Conservation (phyloP, 1,140 invertebrate species). For the Heterodera carotae region DNA sequence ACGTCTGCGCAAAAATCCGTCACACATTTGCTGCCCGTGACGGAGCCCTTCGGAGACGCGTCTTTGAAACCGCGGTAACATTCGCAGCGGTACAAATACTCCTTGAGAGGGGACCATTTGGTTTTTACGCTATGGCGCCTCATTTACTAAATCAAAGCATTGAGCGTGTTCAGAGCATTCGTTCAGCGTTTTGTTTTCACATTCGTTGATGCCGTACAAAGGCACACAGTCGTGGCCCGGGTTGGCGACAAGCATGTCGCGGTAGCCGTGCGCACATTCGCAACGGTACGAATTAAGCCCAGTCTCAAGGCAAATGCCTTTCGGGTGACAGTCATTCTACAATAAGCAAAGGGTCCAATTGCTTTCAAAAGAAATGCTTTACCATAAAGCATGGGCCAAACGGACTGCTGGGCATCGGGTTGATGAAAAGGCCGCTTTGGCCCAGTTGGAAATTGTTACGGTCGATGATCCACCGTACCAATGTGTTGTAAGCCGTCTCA, state of each 20-base stretch:
- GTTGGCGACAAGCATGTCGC: conserved; percentile 57
- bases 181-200: conserved; percentile 58
- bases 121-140: background rate
- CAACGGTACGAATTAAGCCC: conserved; percentile 58
- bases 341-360: background rate
- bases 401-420: conserved; percentile 54
- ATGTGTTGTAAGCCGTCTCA: conserved; percentile 55
- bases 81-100: conserved; percentile 61
- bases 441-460: conserved; percentile 63
- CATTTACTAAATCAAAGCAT: conserved; percentile 54
- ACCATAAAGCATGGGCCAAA: conserved; percentile 6
- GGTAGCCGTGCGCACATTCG: conserved; percentile 52
- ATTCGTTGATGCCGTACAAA: conserved; percentile 56
- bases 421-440: conserved; percentile 60
- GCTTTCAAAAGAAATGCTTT: background rate
- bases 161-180: conserved; percentile 61
- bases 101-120: conserved; percentile 19
- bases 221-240: conserved; percentile 52
- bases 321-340: conserved; percentile 61
- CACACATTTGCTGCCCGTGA: conserved; percentile 61
- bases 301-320: conserved; percentile 60
- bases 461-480: conserved; percentile 61
- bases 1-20: conserved; percentile 63
- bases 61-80: conserved; percentile 55
- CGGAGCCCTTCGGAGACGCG: conserved; percentile 51